Evolutionary conservation across 1,140 invertebrate species (phyloP), one percentile per base, ranked within the genome.

Genomic region (Habropoda laboriosa): DNA sequence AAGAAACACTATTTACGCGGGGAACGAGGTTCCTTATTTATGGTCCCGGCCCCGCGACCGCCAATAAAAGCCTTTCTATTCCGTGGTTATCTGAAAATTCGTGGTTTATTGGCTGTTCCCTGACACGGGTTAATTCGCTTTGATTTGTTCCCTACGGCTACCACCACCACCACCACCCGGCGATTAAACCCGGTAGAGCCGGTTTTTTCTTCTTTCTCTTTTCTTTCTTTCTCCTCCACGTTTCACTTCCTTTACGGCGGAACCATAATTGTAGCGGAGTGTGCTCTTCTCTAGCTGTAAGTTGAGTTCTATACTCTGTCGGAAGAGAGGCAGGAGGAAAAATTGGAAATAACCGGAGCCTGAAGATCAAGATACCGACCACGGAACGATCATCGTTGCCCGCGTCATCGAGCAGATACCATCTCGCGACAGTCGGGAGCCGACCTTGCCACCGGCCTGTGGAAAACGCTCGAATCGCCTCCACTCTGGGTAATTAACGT

Each of bases 351-450:
- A 84, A 84, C 40, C 61, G 47, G 64, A 71, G 71, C 45, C 58
- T 80, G 24, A 4, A 45, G 76, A 85, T 85, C 81, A 49, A 85
- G 81, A 83, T 85, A 72, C 38, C 64, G 55, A 13, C 13, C n/a
- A 38, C 73, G 77, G 67, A 77, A n/a, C 27, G 82, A 86, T 86
- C 73, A 85, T 85, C 79, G 82, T 55, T 86, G 72, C 35, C 83
- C 75, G 51, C 83, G 83, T 86, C 79, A 86, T 82, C 71, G 80
- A 55, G 35, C 60, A 82, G 85, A 86, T 86, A 85, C 55, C 60
- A 86, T 86, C 83, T 86, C 76, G 73, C 80, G 83, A 82, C 74
- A 70, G 68, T 67, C 53, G 84, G 82, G 83, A 85, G 83, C 78
- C 78, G 80, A 80, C 80, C 83, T 86, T 86, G 85, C 60, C 80